Conservation (phyloP, 1,140 invertebrate genomes). For the Lordiphosa mommai region DNA sequence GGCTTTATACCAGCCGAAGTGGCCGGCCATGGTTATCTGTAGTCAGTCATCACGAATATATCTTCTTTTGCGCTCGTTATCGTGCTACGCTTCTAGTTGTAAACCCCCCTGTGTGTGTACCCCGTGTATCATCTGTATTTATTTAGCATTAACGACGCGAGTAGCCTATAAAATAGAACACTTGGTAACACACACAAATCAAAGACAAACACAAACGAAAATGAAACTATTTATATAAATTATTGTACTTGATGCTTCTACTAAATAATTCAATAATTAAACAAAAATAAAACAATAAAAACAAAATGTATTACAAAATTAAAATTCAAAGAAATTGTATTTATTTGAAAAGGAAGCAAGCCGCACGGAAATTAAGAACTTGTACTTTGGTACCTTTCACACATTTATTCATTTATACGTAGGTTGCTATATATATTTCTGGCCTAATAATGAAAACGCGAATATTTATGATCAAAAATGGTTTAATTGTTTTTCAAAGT, state of each 20-base stretch:
- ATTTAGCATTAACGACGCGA: slow-evolving; percentile 32
- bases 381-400: too few species aligned
- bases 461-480: too few species aligned
- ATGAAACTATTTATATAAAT: slow-evolving; percentile 64
- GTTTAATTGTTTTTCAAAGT: too few species aligned
- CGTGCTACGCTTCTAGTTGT: slow-evolving; percentile 61
- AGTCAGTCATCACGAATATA: slow-evolving; percentile 48
- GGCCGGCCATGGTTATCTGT: slow-evolving; percentile 87
- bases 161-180: slow-evolving; percentile 50
- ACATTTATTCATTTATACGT: too few species aligned
- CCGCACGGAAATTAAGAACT: too few species aligned
- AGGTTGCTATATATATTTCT: too few species aligned
- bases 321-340: too few species aligned
- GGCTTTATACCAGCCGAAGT: slow-evolving; percentile 89
- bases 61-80: slow-evolving; percentile 32
- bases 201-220: slow-evolving; percentile 48
- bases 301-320: neutral
- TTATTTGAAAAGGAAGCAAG: too few species aligned
- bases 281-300: slow-evolving; percentile 31
- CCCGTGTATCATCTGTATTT: slow-evolving; percentile 50
- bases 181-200: slow-evolving; percentile 60
- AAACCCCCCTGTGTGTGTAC: slow-evolving; percentile 48
- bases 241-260: slow-evolving; percentile 73
- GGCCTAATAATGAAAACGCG: too few species aligned
- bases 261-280: slow-evolving; percentile 57